A percentile compares a stretch with the other conserved stretches of the same genome.
Conservation (phyloP, 2,888 invertebrate genomes). For the Drosophila differens region DNA sequence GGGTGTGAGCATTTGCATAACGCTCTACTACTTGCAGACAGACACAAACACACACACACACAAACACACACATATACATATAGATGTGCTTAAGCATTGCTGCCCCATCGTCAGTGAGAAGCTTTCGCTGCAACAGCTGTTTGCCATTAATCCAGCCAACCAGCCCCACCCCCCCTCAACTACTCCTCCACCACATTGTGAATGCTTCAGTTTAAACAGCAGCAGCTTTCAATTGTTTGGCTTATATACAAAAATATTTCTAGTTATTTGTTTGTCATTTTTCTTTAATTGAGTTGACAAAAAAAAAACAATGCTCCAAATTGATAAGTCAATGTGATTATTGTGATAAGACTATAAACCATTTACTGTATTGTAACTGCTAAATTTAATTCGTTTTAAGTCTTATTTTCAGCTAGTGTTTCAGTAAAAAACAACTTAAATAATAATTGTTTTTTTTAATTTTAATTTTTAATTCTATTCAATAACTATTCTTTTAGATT, state of each 20-base stretch:
- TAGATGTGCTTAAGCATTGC: neutral
- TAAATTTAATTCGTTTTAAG: neutral
- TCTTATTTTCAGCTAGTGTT: neutral
- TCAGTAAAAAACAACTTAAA: neutral
- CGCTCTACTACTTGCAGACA: conserved; percentile 26
- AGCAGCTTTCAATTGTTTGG: conserved; percentile 25
- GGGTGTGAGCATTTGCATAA: conserved; percentile 77
- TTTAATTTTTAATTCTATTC: neutral
- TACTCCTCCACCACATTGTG: neutral
- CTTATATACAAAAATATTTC: neutral
- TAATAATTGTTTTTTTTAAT: neutral
- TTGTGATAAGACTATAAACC: neutral
- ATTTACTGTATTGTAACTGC: neutral
- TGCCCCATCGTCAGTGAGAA: neutral
- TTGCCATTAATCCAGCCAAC: neutral
- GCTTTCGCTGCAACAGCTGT: neutral
- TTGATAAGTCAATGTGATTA: neutral
- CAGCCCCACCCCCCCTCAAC: neutral
- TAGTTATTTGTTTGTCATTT: neutral
- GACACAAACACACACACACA: neutral
- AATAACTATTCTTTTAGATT: neutral
- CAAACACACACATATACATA: accelerated
- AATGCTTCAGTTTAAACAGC: conserved; percentile 6
- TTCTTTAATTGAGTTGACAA: neutral
- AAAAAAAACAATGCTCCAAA: neutral